Evolutionary conservation across 2,888 invertebrate genomes (phyloP).

Genomic region (Drosophila anceps): DNA sequence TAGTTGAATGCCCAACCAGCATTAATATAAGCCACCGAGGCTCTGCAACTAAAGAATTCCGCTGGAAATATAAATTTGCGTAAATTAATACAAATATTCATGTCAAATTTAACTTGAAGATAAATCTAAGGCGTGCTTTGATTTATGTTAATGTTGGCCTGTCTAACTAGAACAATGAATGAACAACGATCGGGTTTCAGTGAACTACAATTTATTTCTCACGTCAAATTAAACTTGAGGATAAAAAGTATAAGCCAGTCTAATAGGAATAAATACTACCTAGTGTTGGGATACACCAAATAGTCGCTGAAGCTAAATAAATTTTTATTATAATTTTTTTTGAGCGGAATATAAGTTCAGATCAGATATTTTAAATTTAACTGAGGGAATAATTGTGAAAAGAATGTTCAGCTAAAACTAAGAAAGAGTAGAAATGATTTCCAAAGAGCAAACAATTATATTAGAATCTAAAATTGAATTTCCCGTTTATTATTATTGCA

Average conservation of each 20-base stretch:
- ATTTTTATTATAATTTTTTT: neutral
- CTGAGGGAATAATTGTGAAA: no score
- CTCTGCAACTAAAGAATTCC: neutral
- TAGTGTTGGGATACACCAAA: neutral
- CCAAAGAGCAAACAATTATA: neutral
- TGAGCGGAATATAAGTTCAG: no score
- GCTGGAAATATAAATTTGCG: slow-evolving; percentile 7
- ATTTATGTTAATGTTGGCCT: neutral
- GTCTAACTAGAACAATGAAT: neutral
- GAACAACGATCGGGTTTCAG: neutral
- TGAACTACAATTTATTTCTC: neutral
- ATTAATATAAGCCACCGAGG: slow-evolving; percentile 7
- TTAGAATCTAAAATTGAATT: neutral
- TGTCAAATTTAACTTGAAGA: slow-evolving; percentile 1
- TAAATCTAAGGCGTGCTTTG: neutral
- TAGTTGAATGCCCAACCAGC: slow-evolving; percentile 14
- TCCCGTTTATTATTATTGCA: neutral
- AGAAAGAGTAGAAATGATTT: neutral
- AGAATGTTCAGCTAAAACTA: neutral
- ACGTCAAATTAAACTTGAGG: neutral
- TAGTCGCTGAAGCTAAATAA: neutral
- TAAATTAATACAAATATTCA: slow-evolving; percentile 3
- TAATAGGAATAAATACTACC: no score
- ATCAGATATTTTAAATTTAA: no score
- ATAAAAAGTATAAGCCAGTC: neutral